Percentiles rank a stretch among this genome's conserved stretches.
These are phyloP conservation scores for Danaus melanippus DNA, from an alignment of 1,140 invertebrate genomes.

Conservation along the genomic window DNA sequence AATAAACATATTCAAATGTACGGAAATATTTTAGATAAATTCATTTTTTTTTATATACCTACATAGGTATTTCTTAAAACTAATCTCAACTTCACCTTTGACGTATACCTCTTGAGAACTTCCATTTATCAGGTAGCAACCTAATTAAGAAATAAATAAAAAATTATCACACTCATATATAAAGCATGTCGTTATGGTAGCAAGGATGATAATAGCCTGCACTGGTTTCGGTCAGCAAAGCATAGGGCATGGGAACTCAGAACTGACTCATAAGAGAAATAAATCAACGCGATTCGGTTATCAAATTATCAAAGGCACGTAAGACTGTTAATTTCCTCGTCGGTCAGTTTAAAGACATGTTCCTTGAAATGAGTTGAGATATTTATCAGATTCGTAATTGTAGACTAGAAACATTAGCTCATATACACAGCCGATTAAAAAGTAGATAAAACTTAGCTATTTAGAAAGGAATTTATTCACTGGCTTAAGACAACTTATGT, in stretches of 20 bases:
- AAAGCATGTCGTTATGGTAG: background rate
- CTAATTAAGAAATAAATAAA: conserved; percentile 12
- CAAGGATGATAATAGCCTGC: conserved; percentile 1
- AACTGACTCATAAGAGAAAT: conserved; percentile 52
- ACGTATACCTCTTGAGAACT: background rate
- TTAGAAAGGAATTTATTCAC: too few species aligned
- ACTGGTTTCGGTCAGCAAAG: conserved; percentile 13
- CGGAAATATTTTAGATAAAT: too few species aligned
- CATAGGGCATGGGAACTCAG: conserved; percentile 51
- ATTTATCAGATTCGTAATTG: conserved; percentile 55
- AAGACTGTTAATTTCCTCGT: conserved; percentile 63
- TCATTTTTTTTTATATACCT: too few species aligned
- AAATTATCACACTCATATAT: background rate
- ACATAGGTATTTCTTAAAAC: too few species aligned
- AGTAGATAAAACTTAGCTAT: conserved; percentile 3
- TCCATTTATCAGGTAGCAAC: conserved; percentile 11
- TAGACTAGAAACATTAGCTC: conserved; percentile 57
- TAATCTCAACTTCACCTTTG: too few species aligned
- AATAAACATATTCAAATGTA: too few species aligned
- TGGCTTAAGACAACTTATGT: too few species aligned
- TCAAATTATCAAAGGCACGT: conserved; percentile 71
- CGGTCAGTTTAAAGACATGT: conserved; percentile 65
- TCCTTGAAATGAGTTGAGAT: conserved; percentile 59
- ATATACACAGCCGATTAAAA: conserved; percentile 36
- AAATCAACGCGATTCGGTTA: conserved; percentile 64